Evolutionary conservation across 2,797 vertebrate genomes (phyloP).

Genomic region (Clarias pachynema): DNA sequence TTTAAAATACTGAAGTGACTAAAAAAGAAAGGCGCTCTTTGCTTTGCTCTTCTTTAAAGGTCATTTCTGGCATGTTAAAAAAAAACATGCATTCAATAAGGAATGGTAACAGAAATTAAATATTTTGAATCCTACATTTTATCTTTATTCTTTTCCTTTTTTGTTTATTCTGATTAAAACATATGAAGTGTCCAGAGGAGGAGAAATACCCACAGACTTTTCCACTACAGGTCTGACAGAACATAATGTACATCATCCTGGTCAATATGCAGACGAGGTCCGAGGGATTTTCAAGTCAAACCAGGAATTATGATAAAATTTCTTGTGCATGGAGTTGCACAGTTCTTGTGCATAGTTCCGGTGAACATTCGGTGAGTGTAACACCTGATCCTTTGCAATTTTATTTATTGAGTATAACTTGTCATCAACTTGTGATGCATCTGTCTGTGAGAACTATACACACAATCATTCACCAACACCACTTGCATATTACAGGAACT

Average conservation of each 20-base stretch:
- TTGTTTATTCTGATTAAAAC: background rate
- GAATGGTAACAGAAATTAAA: background rate
- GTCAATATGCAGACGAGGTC: background rate
- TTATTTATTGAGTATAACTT: too few species aligned
- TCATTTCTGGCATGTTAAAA: background rate
- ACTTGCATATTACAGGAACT: too few species aligned
- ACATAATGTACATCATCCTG: background rate
- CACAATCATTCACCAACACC: too few species aligned
- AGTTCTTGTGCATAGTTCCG: too few species aligned
- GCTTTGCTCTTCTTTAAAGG: background rate
- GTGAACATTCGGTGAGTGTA: too few species aligned
- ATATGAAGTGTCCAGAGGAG: background rate
- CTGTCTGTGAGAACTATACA: too few species aligned
- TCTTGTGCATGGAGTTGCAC: too few species aligned
- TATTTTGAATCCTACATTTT: background rate
- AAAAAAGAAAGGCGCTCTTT: background rate
- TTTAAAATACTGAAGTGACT: background rate
- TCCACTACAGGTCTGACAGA: background rate
- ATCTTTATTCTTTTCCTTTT: background rate
- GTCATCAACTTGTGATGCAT: too few species aligned
- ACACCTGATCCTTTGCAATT: too few species aligned
- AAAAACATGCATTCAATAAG: background rate
- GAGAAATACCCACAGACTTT: background rate
- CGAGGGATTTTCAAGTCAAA: too few species aligned
- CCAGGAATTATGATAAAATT: too few species aligned